Evolutionary conservation across 2,888 invertebrate genomes (phyloP).

Genomic region (Noctua comes): DNA sequence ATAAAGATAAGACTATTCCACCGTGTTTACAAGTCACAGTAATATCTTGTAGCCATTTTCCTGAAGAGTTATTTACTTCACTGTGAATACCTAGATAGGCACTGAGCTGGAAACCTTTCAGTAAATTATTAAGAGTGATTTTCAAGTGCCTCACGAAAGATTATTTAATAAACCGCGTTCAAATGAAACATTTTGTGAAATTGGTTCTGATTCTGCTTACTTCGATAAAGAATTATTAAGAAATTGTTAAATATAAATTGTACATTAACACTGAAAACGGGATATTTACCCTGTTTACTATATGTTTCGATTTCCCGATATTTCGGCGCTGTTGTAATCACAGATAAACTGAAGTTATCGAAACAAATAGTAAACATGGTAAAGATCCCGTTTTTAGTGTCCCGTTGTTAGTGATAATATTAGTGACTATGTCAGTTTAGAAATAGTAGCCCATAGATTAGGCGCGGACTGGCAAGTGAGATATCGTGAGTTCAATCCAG

Average conservation of each 20-base stretch:
- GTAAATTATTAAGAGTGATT: conserved; percentile 34
- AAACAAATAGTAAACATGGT: too few species aligned
- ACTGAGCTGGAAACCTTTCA: conserved; percentile 43
- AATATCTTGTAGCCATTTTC: conserved; percentile 35
- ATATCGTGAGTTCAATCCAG: background rate
- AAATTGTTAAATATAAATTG: background rate
- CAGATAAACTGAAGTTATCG: too few species aligned
- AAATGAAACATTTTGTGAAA: conserved; percentile 15
- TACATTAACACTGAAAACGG: too few species aligned
- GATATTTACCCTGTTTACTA: too few species aligned
- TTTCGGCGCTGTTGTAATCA: too few species aligned
- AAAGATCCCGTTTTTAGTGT: too few species aligned
- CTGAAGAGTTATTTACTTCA: conserved; percentile 26
- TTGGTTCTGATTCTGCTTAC: background rate
- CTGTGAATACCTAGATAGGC: conserved; percentile 40
- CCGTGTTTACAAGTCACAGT: conserved; percentile 22
- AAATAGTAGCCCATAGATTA: background rate
- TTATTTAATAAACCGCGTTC: conserved; percentile 22
- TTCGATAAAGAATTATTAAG: background rate
- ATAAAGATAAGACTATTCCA: conserved; percentile 9
- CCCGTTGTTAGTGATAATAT: too few species aligned
- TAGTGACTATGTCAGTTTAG: too few species aligned
- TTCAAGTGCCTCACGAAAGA: conserved; percentile 16
- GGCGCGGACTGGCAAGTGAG: background rate
- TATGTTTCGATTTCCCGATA: too few species aligned